phyloP scores from a whole-genome alignment of 2,113 vertebrate genomes.

The Syngnathus scovelli region DNA sequence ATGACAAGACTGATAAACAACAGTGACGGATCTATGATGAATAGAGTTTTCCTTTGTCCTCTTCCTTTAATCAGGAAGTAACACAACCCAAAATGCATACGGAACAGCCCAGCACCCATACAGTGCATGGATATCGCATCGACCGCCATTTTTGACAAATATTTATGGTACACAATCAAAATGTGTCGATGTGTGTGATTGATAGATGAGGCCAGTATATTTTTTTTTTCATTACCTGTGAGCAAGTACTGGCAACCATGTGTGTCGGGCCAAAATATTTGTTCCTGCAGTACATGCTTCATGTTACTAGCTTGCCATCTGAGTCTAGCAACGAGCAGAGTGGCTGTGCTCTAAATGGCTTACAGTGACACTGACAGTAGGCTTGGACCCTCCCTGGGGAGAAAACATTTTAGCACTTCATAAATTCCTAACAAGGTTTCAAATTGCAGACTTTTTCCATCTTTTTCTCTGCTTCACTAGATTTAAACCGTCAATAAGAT shows the following conservation, averaged over 20 bases:
- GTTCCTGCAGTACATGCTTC: conserved; percentile 4
- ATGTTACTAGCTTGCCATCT: conserved; percentile 37
- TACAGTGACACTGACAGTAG: conserved; percentile 80
- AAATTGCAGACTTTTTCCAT: conserved; percentile 83
- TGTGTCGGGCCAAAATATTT: conserved; percentile 19
- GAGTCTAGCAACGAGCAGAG: conserved; percentile 44
- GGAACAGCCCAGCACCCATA: background rate
- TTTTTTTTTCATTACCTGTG: conserved; percentile 15
- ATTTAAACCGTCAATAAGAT: conserved; percentile 54
- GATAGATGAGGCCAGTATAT: conserved; percentile 40
- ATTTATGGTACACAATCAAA: background rate
- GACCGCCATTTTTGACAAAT: background rate
- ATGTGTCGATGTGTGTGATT: background rate
- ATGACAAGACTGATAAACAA: too few species aligned
- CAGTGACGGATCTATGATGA: too few species aligned
- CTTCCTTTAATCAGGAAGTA: too few species aligned
- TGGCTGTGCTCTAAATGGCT: conserved; percentile 72
- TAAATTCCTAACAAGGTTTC: conserved; percentile 99
- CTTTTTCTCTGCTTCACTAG: conserved; percentile 75
- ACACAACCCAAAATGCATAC: background rate
- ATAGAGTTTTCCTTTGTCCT: too few species aligned
- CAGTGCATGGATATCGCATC: background rate
- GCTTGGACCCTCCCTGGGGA: conserved; percentile 83
- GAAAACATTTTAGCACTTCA: conserved; percentile 98
- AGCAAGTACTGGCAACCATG: background rate